A percentile compares a stretch with the other conserved stretches of the same genome.
Evolutionary conservation across 1,140 invertebrate species (phyloP).

Genomic region (Globodera ellingtonae): DNA sequence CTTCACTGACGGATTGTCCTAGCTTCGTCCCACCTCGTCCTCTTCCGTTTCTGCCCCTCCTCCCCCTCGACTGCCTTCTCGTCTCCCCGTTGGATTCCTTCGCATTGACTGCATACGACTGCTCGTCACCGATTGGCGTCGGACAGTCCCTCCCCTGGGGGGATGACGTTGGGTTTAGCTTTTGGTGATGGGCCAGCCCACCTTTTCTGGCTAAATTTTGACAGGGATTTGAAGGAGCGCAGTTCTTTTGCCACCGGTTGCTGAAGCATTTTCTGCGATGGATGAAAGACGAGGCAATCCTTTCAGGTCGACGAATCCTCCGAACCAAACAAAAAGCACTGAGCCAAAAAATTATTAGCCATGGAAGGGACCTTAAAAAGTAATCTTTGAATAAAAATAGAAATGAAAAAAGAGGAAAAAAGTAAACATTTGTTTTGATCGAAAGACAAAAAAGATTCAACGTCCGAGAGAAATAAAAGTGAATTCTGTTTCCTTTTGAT

Average conservation of each 20-base stretch:
- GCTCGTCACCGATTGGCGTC: constrained; percentile 23
- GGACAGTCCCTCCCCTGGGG: constrained; percentile 14
- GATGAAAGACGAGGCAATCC: neutral
- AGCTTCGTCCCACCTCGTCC: neutral
- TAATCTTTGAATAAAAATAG: neutral
- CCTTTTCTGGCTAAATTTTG: constrained; percentile 51
- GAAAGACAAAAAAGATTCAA: neutral
- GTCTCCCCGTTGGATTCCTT: neutral
- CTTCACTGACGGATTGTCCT: no score
- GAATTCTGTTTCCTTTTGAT: constrained; percentile 4
- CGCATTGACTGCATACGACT: constrained; percentile 10
- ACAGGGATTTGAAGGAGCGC: constrained; percentile 64
- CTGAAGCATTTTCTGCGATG: constrained; percentile 53
- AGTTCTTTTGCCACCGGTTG: constrained; percentile 63
- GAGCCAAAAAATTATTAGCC: neutral
- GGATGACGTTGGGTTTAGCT: neutral
- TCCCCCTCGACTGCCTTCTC: neutral
- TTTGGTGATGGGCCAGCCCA: constrained; percentile 9
- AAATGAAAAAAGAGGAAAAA: neutral
- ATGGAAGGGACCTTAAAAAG: no score
- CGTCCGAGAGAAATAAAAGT: neutral
- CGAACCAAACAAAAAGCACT: neutral
- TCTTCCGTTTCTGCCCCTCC: neutral
- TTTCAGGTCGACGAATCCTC: neutral
- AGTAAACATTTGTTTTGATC: neutral